These are phyloP conservation scores for Onthophagus sagittarius DNA, from an alignment of 2,888 invertebrate genomes.

Conservation along the genomic window DNA sequence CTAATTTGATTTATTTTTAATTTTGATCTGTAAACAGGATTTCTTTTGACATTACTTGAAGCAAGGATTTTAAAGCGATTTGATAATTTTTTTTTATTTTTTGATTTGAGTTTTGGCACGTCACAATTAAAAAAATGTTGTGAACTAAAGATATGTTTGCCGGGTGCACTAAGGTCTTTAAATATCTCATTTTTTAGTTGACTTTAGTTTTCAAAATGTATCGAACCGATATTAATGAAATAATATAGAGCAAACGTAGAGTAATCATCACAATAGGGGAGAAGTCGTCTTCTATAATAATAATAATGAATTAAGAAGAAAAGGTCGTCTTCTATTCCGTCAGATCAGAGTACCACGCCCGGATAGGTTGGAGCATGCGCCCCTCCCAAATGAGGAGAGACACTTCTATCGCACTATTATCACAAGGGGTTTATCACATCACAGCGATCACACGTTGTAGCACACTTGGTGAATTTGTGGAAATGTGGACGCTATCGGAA, in stretches of 20 bases:
- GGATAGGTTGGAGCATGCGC: conserved; percentile 41
- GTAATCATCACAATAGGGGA: not conserved
- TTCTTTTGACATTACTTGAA: not conserved
- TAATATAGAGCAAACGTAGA: not conserved
- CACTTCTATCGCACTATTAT: conserved; percentile 47
- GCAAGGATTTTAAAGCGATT: not conserved
- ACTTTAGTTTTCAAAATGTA: not conserved
- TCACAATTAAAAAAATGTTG: not conserved
- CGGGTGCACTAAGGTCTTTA: not conserved
- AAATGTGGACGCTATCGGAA: conserved; percentile 51
- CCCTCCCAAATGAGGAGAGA: conserved; percentile 27
- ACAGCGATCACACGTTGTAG: conserved; percentile 58
- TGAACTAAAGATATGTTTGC: not conserved
- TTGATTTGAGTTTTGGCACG: not conserved
- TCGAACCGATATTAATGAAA: not conserved
- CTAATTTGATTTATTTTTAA: not conserved
- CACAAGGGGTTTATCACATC: conserved; percentile 45
- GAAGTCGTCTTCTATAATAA: not conserved
- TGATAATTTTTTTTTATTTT: not conserved
- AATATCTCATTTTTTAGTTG: not conserved
- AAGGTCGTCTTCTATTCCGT: not conserved
- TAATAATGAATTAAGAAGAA: not conserved
- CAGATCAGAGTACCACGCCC: conserved; percentile 46
- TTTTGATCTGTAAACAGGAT: not conserved
- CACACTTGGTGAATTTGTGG: conserved; percentile 59